phyloP scores from a whole-genome alignment of 64 coral and sea anemone species.

The Cladopsammia gracilis region DNA sequence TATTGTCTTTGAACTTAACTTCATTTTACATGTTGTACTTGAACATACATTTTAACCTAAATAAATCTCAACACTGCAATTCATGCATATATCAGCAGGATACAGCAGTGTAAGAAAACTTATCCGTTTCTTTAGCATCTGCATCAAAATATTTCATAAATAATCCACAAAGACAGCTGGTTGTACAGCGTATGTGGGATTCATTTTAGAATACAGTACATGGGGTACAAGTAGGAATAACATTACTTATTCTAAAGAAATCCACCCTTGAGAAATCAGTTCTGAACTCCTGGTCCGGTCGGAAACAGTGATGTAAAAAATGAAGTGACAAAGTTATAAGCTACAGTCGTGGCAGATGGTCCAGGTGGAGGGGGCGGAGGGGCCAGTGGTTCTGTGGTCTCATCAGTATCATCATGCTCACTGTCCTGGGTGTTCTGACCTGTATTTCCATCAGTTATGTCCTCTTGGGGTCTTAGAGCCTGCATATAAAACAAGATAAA shows the following conservation, averaged over 20 bases:
- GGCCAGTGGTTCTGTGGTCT: neutral
- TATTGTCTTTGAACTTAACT: neutral
- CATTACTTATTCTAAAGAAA: no score
- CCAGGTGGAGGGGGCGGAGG: conserved; percentile 57
- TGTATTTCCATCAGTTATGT: conserved; percentile 1
- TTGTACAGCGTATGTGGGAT: neutral
- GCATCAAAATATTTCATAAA: neutral
- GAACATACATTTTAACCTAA: no score
- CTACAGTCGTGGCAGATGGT: conserved; percentile 61
- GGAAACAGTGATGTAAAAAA: conserved; percentile 78
- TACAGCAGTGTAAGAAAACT: no score
- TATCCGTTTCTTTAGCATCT: no score
- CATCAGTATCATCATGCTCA: neutral
- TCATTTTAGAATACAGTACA: no score
- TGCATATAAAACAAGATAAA: neutral
- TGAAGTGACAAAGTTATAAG: conserved; percentile 63
- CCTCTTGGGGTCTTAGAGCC: conserved; percentile 10
- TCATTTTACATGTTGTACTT: neutral
- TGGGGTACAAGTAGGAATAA: no score
- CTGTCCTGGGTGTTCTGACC: conserved; percentile 4
- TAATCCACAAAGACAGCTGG: neutral
- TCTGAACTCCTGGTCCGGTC: neutral
- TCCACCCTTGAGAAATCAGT: neutral
- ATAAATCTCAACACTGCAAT: no score
- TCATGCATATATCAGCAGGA: neutral